Evolutionary conservation across 2,888 invertebrate species (phyloP).

Genomic region (Drosophila stalkeri): DNA sequence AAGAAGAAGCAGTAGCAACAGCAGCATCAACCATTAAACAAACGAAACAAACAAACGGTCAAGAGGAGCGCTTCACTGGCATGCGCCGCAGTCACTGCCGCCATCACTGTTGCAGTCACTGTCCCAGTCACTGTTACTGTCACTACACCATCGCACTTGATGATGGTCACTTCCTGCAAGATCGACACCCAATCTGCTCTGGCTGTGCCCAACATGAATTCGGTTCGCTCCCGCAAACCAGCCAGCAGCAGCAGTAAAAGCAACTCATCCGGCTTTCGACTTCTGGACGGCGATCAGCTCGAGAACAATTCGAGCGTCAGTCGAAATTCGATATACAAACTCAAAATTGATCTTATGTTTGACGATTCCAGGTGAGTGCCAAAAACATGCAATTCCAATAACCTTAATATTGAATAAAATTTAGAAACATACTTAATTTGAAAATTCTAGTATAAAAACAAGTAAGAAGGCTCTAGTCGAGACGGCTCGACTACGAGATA

Average conservation of each 20-base stretch:
- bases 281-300: constrained; percentile 84
- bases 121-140: constrained; percentile 6
- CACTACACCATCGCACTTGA: constrained; percentile 40
- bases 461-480: too few relatives aligned
- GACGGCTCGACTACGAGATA: too few relatives aligned
- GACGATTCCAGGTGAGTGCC: constrained; percentile 88
- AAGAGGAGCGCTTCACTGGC: constrained; percentile 24
- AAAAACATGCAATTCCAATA: too few relatives aligned
- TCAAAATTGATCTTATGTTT: constrained; percentile 94
- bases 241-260: constrained; percentile 74
- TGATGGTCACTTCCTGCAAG: constrained; percentile 85
- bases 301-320: constrained; percentile 85
- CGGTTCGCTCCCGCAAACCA: constrained; percentile 77
- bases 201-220: constrained; percentile 83
- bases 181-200: constrained; percentile 82
- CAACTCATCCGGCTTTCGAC: constrained; percentile 84
- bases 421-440: too few relatives aligned
- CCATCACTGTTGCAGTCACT: constrained; percentile 6
- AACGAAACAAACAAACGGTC: constrained; percentile 1
- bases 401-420: too few relatives aligned
- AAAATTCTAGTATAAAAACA: neutral
- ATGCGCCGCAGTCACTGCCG: constrained; percentile 31
- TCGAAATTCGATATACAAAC: constrained; percentile 90
- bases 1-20: neutral
- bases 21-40: constrained; percentile 23